phyloP scores from a whole-genome alignment of 2,888 invertebrate species.

The Drosophila suboccidentalis region DNA sequence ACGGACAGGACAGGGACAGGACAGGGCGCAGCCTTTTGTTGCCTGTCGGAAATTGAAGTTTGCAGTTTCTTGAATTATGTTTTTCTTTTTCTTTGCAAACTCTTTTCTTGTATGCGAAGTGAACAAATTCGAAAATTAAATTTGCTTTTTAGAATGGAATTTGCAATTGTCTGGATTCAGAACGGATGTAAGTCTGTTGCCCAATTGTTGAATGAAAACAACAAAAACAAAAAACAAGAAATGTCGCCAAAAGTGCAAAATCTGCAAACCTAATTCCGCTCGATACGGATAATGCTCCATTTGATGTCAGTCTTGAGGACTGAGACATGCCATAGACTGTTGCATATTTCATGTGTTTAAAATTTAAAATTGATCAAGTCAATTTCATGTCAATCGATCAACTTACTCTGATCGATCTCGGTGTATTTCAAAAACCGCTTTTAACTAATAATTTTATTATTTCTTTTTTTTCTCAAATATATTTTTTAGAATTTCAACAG shows the following conservation, averaged over 20 bases:
- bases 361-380: conserved; percentile 14
- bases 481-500: conserved; percentile 22
- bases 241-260: conserved; percentile 72
- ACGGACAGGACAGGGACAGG: background rate
- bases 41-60: conserved; percentile 70
- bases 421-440: background rate
- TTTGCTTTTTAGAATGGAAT: conserved; percentile 46
- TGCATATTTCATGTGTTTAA: conserved; percentile 29
- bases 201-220: conserved; percentile 56
- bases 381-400: conserved; percentile 11
- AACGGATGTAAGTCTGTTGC: conserved; percentile 66
- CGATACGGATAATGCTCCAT: conserved; percentile 18
- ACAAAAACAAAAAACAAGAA: conserved; percentile 30
- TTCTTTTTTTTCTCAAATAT: conserved; percentile 1
- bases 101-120: conserved; percentile 6
- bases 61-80: conserved; percentile 57
- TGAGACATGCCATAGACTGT: conserved; percentile 23
- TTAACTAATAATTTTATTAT: conserved; percentile 9
- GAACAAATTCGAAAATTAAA: conserved; percentile 34
- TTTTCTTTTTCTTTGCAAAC: conserved; percentile 6
- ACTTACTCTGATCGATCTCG: background rate
- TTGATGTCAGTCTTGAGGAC: background rate
- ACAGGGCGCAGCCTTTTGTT: conserved; percentile 11
- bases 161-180: conserved; percentile 33
- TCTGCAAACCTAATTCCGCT: conserved; percentile 63